A percentile compares a stretch with the other conserved stretches of the same genome.
Conservation (phyloP, 2,888 invertebrate genomes). For the Prosopocoilus inquinatus region DNA sequence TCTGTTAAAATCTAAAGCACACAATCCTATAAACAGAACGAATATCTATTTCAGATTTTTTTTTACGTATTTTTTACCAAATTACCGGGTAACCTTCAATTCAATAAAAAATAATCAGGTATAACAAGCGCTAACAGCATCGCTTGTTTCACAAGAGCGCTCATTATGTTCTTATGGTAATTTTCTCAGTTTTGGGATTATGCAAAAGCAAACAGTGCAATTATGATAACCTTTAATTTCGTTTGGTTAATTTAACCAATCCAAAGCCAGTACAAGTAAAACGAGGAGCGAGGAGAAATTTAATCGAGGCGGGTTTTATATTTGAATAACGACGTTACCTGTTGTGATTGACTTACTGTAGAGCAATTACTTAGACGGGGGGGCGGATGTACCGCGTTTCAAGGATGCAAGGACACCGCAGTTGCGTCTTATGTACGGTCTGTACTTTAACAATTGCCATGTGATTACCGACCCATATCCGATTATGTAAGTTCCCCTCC, state of each 20-base stretch:
- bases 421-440: conserved; percentile 33
- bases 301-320: conserved; percentile 11
- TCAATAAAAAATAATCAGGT: conserved; percentile 10
- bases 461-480: conserved; percentile 43
- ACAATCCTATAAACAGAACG: too few relatives aligned
- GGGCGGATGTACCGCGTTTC: conserved; percentile 42
- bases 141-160: conserved; percentile 8
- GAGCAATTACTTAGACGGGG: conserved; percentile 31
- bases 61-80: conserved; percentile 13
- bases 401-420: conserved; percentile 39
- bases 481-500: conserved; percentile 40
- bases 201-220: too few relatives aligned
- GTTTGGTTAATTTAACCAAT: too few relatives aligned
- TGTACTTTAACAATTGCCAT: conserved; percentile 39
- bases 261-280: neutral
- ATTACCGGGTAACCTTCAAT: conserved; percentile 10
- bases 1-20: too few relatives aligned
- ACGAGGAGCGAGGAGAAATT: too few relatives aligned
- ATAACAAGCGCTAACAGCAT: conserved; percentile 10
- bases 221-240: too few relatives aligned
- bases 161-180: too few relatives aligned
- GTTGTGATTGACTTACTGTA: conserved; percentile 33
- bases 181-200: too few relatives aligned
- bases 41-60: too few relatives aligned
- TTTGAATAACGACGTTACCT: conserved; percentile 35